Percentiles rank a stretch among this genome's conserved stretches.
Evolutionary conservation across 53 echinoderm and acorn worm species (phyloP).

Genomic region (Pentamera pediparva): DNA sequence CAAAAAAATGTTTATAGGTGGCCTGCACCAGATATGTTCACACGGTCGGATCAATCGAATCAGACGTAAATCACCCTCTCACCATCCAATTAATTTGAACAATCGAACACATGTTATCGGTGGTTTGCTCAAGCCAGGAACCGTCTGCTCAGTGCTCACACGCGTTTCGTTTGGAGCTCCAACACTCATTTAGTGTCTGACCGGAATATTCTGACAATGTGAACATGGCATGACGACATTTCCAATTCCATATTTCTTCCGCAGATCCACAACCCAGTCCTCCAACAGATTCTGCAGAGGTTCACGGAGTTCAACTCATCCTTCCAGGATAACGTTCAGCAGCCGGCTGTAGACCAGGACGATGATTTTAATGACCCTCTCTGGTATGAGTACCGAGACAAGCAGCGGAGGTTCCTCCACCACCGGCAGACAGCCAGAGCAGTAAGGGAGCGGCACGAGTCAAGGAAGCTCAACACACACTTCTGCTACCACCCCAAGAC

Average conservation of each 20-base stretch:
- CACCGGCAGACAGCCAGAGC: slow-evolving; percentile 64
- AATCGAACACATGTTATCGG: too few species aligned
- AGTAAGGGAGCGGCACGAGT: slow-evolving; percentile 38
- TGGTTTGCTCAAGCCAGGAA: too few species aligned
- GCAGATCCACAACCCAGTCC: slow-evolving; percentile 77
- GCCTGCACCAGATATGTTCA: too few species aligned
- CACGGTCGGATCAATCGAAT: too few species aligned
- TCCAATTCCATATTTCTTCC: background rate
- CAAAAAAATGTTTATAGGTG: too few species aligned
- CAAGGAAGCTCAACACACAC: background rate
- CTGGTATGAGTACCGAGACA: slow-evolving; percentile 78
- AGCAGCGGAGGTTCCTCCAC: slow-evolving; percentile 78
- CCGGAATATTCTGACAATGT: background rate
- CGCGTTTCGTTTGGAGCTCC: too few species aligned
- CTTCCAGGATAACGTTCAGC: slow-evolving; percentile 34
- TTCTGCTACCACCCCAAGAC: background rate
- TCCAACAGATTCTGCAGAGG: slow-evolving; percentile 61
- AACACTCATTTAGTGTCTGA: background rate
- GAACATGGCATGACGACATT: background rate
- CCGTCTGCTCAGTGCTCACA: too few species aligned
- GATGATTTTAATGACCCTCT: slow-evolving; percentile 36
- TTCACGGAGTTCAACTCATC: slow-evolving; percentile 59
- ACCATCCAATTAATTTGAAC: too few species aligned
- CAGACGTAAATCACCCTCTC: too few species aligned
- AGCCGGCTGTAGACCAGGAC: slow-evolving; percentile 48